Conservation (phyloP, 2,797 vertebrate genomes). For the Alauda arvensis region DNA sequence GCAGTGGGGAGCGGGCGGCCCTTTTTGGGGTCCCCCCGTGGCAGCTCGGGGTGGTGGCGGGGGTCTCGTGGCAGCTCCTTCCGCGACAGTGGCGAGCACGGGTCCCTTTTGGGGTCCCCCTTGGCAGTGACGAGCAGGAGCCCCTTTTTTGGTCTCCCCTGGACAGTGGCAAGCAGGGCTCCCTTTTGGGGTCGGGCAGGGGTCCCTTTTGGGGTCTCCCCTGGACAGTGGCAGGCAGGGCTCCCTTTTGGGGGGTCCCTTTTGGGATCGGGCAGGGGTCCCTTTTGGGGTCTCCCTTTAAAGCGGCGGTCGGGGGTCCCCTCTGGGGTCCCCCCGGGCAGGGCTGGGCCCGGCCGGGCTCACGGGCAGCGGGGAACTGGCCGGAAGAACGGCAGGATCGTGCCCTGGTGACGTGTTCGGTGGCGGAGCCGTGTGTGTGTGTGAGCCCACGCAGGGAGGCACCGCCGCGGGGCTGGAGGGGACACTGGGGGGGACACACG, state of each 20-base stretch:
- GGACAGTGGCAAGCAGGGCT: not conserved
- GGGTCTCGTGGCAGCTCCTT: not conserved
- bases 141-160: no score
- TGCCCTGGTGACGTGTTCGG: not conserved
- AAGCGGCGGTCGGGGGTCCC: no score
- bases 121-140: not conserved
- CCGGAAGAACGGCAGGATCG: not conserved
- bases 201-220: not conserved
- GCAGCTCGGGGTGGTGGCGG: not conserved
- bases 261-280: no score
- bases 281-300: no score
- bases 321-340: no score
- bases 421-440: accelerated
- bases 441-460: not conserved
- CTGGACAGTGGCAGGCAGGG: no score
- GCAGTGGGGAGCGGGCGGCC: not conserved
- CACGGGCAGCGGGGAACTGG: not conserved
- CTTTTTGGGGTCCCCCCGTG: not conserved
- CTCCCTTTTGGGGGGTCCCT: not conserved
- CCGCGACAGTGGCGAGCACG: not conserved
- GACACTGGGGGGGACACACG: not conserved
- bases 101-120: not conserved
- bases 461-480: not conserved
- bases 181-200: no score
- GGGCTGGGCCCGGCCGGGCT: not conserved